These are phyloP conservation scores for Drosophila mayri DNA, from an alignment of 1,140 invertebrate species.

Conservation along the genomic window DNA sequence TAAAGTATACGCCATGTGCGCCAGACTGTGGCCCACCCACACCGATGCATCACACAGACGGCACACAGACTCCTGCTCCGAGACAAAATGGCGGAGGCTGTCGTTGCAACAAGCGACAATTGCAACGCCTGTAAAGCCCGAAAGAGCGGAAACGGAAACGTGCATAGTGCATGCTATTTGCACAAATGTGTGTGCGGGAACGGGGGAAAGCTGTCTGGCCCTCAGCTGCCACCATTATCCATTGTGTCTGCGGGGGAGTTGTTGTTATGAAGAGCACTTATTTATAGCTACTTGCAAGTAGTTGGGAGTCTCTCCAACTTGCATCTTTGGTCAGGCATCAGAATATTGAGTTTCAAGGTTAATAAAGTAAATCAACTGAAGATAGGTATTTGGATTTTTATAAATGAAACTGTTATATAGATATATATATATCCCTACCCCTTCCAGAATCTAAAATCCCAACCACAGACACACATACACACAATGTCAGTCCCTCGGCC, in stretches of 20 bases:
- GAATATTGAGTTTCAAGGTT: neutral
- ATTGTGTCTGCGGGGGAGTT: slow-evolving; percentile 30
- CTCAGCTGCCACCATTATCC: slow-evolving; percentile 26
- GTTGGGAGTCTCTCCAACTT: neutral
- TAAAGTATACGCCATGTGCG: slow-evolving; percentile 76
- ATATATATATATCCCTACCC: neutral
- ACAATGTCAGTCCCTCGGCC: neutral
- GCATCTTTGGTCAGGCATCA: neutral
- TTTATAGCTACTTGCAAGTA: slow-evolving; percentile 28
- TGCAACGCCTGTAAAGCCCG: slow-evolving; percentile 75
- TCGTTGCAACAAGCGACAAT: slow-evolving; percentile 73
- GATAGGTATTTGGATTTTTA: neutral
- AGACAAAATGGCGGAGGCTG: slow-evolving; percentile 45
- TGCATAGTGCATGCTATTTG: slow-evolving; percentile 80
- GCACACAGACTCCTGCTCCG: neutral
- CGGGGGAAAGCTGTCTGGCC: slow-evolving; percentile 17
- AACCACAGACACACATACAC: neutral
- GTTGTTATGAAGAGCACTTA: slow-evolving; percentile 39
- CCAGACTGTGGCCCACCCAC: slow-evolving; percentile 65
- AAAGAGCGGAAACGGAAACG: slow-evolving; percentile 77
- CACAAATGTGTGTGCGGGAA: slow-evolving; percentile 61
- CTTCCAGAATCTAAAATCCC: neutral
- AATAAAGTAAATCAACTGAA: neutral
- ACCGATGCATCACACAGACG: slow-evolving; percentile 24
- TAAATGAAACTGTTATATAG: neutral